Evolutionary conservation across 2,797 vertebrate species (phyloP).

Genomic region (Xenops minutus): DNA sequence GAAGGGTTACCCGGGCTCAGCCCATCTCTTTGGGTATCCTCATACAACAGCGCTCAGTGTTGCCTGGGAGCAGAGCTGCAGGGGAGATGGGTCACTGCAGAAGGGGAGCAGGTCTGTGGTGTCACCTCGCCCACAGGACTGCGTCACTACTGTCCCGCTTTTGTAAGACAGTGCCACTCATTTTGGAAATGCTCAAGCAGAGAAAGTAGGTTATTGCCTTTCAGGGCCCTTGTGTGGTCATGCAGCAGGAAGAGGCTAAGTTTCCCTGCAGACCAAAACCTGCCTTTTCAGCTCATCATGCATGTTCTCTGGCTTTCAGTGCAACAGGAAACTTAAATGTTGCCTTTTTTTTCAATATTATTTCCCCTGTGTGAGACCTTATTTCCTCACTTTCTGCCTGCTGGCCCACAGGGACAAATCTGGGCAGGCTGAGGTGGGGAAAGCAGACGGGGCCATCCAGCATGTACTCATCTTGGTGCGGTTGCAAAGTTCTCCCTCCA

Average conservation of each 20-base stretch:
- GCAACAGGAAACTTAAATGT: not conserved
- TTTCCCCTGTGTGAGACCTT: not conserved
- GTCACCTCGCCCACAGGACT: not conserved
- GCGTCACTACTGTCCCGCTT: not conserved
- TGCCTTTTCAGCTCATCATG: not conserved
- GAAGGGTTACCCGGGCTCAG: not conserved
- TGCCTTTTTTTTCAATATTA: not conserved
- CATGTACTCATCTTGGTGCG: not conserved
- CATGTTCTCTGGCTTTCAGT: not conserved
- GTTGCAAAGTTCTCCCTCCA: not conserved
- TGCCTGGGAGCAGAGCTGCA: not conserved
- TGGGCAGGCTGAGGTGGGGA: not conserved
- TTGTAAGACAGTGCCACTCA: not conserved
- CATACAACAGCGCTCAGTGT: rapidly evolving
- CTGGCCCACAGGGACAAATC: not conserved
- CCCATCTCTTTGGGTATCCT: not conserved
- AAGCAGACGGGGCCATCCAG: not conserved
- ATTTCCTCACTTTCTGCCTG: not conserved
- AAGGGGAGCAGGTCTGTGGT: rapidly evolving
- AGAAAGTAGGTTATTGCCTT: not conserved
- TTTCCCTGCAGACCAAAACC: not conserved
- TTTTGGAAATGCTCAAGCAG: not conserved
- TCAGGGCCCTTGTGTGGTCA: rapidly evolving
- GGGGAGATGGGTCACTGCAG: rapidly evolving
- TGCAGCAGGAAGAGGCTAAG: not conserved